Evolutionary conservation across 2,888 invertebrate genomes (phyloP), one percentile per base, ranked within the genome.

Genomic region (Mechanitis messenoides): DNA sequence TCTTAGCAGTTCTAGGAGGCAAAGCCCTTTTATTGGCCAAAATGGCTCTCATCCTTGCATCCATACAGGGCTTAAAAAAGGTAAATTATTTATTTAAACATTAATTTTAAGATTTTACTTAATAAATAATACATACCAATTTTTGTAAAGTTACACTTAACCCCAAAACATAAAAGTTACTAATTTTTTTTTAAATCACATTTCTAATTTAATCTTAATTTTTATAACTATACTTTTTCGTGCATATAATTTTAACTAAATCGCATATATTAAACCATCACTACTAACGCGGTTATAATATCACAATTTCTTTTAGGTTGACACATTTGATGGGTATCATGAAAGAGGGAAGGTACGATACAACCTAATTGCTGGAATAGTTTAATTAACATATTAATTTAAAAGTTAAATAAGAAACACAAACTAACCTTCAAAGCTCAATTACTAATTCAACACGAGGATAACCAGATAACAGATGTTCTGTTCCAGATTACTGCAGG

Each of bases 1-100:
- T 96, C 80, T 89, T 96, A 1, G 95, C 96, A 0, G 94, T 96
- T 0, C 89, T 96, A 1, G 95, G 95, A 4, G 96, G 95, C 42
- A 96, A 96, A 77, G 95, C 96, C 0, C 80, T 96, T 3, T 82
- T 96, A 0, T 83, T 96, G 31, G 95, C 96, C 2, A 96, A 96
- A 85, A 93, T 96, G 92, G 95, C 96, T 0, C 84, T 96, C 4
- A 91, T 96, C 56, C 83, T 96, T 11, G 94, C 95, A 2, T 94
- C 95, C 0, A 94, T 95, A 66, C 95, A 95, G 78, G 95, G 95
- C 12, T 83, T 95, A 7, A 95, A 95, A 80, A 94, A 94, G 91
- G 94, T 94, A 73, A 74, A 67, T 59, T 67, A 54, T 20, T 42
- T n/a, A 20, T 6, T 6, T 47, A 47, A 47, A 35, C 35, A 6